Base-by-base conservation (phyloP, 35 echinoderm and acorn worm species). In the Strongylocentrotus purpuratus region DNA sequence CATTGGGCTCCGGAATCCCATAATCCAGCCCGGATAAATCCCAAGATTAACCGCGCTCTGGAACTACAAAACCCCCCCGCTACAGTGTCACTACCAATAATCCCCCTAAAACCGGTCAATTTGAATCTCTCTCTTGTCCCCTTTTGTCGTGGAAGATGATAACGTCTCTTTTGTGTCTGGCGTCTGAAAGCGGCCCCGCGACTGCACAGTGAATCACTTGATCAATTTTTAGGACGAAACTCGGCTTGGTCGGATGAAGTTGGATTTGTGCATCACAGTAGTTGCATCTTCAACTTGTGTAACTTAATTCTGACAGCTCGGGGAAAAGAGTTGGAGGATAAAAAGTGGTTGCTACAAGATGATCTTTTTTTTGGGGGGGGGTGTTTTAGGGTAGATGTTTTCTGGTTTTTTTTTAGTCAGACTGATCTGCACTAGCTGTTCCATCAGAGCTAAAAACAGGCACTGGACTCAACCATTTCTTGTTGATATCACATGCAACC, bases 21-120 rank as follows among this genome's bases (percentile, higher is more conserved):
- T 78, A 28, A 78, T 78, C 65, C 28, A n/a, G 28, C 65, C 65
- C 25, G 65, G 65, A 78, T 78, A 78, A 78, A 78, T 78, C 65
- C 65, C 8, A 4, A 28, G 65, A 78, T 78, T 78, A 78, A 78
- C 65, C 65, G 22, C 25, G 65, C 65, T 78, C 25, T 78, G 65
- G 65, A 28, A 18, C 65, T 78, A 78, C 7, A 18, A 78, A 28
- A 78, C 65, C 65, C 65, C 65, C 50, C 65, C 22, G 65, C 22
- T 78, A 28, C 65, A 78, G 65, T 78, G 65, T 78, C 65, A 78
- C 65, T 78, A 78, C 65, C 65, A 78, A 78, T 78, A 78, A 78
- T 78, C 65, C 25, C 65, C 65, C 65, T 18, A 22, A 55, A 78
- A 78, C 65, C 65, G 22, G 65, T 78, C 65, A 78, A 78, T 78